Evolutionary conservation across 2,797 vertebrate species (phyloP), one percentile per base, ranked within the genome.

Genomic region (Sphenodon punctatus): DNA sequence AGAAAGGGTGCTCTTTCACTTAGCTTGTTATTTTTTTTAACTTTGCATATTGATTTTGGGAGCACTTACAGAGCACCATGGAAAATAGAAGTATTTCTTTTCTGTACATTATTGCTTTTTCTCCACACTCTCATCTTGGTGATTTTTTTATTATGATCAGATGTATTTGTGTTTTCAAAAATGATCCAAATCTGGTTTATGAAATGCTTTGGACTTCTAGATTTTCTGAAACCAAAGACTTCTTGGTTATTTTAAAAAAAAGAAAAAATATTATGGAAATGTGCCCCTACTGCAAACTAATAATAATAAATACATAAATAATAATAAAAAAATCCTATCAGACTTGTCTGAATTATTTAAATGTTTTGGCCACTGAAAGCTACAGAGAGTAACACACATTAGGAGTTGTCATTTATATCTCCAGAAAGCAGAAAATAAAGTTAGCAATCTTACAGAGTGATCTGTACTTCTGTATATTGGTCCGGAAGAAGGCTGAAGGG

Each of bases 361-460:
- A 34, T 75, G 27, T 34, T 5, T 8, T 58, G 64, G 39, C 42
- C 16, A 34, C 8, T 45, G 17, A 39, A 20, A 30, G 12, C 25
- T 68, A 19, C 10, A 11, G 27, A n/a, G 1, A 4, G 16, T 39
- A 32, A 55, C 9, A 25, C 9, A 25, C 12, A 73, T 73, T 85
- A 75, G 78, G 82, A 85, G 67, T 80, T 84, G 63, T 77, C 38
- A 17, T 70, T 86, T 71, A 81, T 15, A 61, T 2, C 2, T 79
- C 72, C 63, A 80, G 60, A 82, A 22, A 71, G 64, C 41, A 85
- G 51, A 81, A 34, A 63, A 43, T 68, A 43, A 63, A 74, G 48
- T n/a, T 72, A 80, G 66, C 69, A 84, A 82, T 89, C 83, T 85
- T 77, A 65, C n/a, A 70, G 86, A 92, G 90, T 42, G 1, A 82